These are phyloP conservation scores for Bubo bubo DNA, from an alignment of 2,113 vertebrate species.

Conservation along the genomic window DNA sequence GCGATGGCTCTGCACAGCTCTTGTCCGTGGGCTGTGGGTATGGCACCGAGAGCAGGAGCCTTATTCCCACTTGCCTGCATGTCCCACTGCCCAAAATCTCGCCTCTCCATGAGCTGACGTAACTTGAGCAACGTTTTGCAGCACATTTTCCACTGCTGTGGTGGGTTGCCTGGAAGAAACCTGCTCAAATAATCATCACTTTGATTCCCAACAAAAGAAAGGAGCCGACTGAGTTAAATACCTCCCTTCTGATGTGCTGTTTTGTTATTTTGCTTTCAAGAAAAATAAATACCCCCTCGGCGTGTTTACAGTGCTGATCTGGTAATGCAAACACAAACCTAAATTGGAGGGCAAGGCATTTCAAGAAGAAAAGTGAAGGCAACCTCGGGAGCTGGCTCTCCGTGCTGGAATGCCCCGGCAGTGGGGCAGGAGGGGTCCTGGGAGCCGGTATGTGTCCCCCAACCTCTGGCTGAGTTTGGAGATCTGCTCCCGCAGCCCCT, in stretches of 20 bases:
- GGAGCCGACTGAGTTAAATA: not conserved
- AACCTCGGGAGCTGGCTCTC: not conserved
- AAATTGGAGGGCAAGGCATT: not conserved
- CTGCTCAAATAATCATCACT: not conserved
- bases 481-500: too few relatives aligned
- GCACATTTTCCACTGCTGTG: rapidly evolving
- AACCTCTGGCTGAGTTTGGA: not conserved
- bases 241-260: constrained; percentile 21
- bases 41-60: rapidly evolving
- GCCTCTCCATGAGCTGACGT: rapidly evolving
- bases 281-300: not conserved
- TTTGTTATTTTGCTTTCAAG: constrained; percentile 24
- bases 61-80: rapidly evolving
- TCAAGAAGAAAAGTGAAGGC: not conserved
- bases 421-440: not conserved
- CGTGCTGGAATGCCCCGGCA: rapidly evolving
- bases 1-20: rapidly evolving
- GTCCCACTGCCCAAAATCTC: not conserved
- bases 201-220: not conserved
- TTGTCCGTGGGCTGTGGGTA: rapidly evolving
- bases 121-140: rapidly evolving
- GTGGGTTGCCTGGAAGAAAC: not conserved
- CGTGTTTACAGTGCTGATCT: not conserved
- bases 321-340: not conserved
- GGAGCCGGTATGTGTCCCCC: not conserved